Evolutionary conservation across 2,113 vertebrate species (phyloP).

Genomic region (Mus spicilegus): DNA sequence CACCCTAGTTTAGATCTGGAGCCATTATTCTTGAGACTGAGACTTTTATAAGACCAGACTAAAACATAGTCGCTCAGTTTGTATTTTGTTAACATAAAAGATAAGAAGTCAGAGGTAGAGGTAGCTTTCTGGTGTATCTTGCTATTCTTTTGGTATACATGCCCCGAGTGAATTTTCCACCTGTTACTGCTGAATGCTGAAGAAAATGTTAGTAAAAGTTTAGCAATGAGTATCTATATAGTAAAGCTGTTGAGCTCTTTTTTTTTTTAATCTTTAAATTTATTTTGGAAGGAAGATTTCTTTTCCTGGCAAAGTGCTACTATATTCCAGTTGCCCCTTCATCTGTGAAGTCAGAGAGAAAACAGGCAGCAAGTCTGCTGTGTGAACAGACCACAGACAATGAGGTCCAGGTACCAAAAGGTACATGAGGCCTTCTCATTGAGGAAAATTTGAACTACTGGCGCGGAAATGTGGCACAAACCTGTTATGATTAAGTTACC

Average conservation of each 20-base stretch:
- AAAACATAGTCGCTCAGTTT: not conserved
- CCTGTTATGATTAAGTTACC: not conserved
- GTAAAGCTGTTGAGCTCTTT: not conserved
- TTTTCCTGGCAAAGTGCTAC: slow-evolving; percentile 45
- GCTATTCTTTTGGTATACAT: not conserved
- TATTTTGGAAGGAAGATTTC: slow-evolving; percentile 58
- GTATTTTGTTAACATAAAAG: not conserved
- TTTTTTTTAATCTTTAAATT: not conserved
- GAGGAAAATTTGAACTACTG: not conserved
- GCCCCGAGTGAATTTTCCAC: not conserved
- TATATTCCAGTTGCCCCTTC: not conserved
- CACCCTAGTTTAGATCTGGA: not conserved
- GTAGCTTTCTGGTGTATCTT: not conserved
- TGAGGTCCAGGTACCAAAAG: not conserved
- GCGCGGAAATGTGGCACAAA: not conserved
- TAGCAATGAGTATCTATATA: not conserved
- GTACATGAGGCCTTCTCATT: not conserved
- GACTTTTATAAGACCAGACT: not conserved
- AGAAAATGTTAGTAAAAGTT: slow-evolving; percentile 2
- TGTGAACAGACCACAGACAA: not conserved
- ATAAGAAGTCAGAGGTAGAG: not conserved
- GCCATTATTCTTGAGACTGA: not conserved
- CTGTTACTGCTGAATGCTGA: not conserved
- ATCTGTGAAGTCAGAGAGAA: not conserved
- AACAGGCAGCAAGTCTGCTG: not conserved